Conservation (phyloP, 2,797 vertebrate species). For the Pachyuromys duprasi region DNA sequence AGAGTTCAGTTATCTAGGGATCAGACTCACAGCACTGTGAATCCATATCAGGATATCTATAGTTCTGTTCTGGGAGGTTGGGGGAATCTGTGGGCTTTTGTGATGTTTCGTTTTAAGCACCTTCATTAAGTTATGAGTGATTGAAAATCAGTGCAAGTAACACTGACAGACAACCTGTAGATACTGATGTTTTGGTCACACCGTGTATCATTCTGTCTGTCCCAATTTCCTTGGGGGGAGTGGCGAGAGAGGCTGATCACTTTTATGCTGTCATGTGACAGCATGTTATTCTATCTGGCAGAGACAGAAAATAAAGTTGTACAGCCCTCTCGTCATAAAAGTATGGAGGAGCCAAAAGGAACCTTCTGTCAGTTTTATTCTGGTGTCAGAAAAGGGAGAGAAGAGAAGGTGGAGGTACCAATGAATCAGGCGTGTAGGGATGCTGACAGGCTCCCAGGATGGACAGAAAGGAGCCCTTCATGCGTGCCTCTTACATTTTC, state of each 20-base stretch:
- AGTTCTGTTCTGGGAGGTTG: not conserved
- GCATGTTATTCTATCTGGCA: not conserved
- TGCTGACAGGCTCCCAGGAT: no score
- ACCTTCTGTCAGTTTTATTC: not conserved
- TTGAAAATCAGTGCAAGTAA: not conserved
- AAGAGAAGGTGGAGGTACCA: not conserved
- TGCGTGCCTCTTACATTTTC: not conserved
- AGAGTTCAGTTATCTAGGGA: not conserved
- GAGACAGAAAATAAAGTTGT: not conserved
- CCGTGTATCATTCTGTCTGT: not conserved
- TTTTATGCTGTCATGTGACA: not conserved
- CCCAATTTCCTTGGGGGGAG: not conserved
- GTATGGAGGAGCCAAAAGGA: not conserved
- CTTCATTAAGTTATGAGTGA: not conserved
- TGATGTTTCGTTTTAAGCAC: not conserved
- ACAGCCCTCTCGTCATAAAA: not conserved
- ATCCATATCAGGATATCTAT: not conserved
- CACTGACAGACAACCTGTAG: not conserved
- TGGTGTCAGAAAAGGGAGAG: not conserved
- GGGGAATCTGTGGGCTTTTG: not conserved
- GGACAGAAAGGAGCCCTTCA: not conserved
- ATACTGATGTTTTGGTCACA: not conserved
- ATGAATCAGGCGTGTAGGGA: not conserved
- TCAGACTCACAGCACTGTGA: not conserved
- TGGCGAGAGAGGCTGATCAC: no score